phyloP scores from a whole-genome alignment of 2,888 invertebrate species.

The Acrobeloides nanus region DNA sequence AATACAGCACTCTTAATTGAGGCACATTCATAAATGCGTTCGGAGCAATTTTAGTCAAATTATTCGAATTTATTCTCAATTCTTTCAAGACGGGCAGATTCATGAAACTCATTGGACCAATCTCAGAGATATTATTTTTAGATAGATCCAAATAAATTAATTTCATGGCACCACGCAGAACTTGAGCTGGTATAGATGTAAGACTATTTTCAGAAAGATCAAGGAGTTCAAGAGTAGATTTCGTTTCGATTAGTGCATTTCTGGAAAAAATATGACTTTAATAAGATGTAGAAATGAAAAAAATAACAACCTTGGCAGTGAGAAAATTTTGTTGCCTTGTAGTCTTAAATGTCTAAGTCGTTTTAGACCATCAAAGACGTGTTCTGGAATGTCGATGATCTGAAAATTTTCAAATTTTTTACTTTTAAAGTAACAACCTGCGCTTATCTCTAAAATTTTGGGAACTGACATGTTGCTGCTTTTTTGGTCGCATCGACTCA shows the following conservation, averaged over 20 bases:
- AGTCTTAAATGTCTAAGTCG: conserved; percentile 33
- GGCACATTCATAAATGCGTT: conserved; percentile 79
- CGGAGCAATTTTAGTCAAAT: conserved; percentile 67
- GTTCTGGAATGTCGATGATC: conserved; percentile 1
- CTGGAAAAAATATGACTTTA: too few relatives aligned
- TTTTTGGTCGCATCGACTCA: too few relatives aligned
- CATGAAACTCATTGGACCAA: conserved; percentile 69
- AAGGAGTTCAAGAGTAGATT: conserved; percentile 63
- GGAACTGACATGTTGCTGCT: too few relatives aligned
- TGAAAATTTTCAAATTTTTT: conserved; percentile 6
- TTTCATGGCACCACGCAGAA: conserved; percentile 71
- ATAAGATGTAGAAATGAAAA: too few relatives aligned
- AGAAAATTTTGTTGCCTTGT: conserved; percentile 36
- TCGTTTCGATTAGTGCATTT: conserved; percentile 39
- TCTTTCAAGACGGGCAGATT: conserved; percentile 69
- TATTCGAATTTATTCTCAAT: conserved; percentile 61
- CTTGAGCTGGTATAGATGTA: conserved; percentile 70
- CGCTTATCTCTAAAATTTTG: too few relatives aligned
- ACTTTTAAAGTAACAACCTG: too few relatives aligned
- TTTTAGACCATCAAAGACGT: conserved; percentile 18
- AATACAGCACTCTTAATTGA: conserved; percentile 62
- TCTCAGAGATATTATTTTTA: conserved; percentile 68
- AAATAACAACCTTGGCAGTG: conserved; percentile 32
- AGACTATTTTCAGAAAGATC: conserved; percentile 77
- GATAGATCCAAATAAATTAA: conserved; percentile 70